A percentile compares a stretch with the other conserved stretches of the same genome.
These are phyloP conservation scores for Pristionchus maxplancki DNA, from an alignment of 2,888 invertebrate species.

Conservation along the genomic window DNA sequence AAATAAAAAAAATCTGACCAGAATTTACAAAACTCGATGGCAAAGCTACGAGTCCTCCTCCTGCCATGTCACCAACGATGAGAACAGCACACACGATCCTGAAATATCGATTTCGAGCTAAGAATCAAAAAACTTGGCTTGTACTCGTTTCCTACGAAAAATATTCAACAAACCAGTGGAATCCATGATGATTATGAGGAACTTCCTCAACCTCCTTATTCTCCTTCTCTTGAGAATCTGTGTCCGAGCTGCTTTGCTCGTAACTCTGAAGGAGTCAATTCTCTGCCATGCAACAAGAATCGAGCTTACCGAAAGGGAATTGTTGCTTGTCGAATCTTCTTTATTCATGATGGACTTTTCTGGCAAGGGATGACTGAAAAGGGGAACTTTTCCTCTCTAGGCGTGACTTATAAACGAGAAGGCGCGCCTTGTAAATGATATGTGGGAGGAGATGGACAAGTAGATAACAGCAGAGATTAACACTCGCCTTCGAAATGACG, in stretches of 20 bases:
- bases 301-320: background rate
- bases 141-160: too few relatives aligned
- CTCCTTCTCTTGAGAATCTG: background rate
- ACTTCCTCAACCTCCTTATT: background rate
- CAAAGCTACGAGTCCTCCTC: conserved; percentile 66
- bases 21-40: conserved; percentile 61
- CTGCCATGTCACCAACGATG: conserved; percentile 66
- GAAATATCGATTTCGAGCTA: background rate
- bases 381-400: background rate
- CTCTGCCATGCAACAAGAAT: background rate
- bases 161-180: conserved; percentile 5
- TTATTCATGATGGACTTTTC: background rate
- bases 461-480: background rate
- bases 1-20: conserved; percentile 49
- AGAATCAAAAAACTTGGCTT: too few relatives aligned
- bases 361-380: background rate
- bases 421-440: background rate
- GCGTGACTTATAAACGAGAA: background rate
- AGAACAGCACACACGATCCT: conserved; percentile 62
- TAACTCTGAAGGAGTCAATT: background rate
- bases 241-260: background rate
- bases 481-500: background rate
- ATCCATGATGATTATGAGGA: conserved; percentile 27
- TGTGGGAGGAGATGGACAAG: background rate
- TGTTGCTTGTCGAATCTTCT: background rate